Evolutionary conservation across 2,888 invertebrate genomes (phyloP).

Genomic region (Lasioglossum morio): DNA sequence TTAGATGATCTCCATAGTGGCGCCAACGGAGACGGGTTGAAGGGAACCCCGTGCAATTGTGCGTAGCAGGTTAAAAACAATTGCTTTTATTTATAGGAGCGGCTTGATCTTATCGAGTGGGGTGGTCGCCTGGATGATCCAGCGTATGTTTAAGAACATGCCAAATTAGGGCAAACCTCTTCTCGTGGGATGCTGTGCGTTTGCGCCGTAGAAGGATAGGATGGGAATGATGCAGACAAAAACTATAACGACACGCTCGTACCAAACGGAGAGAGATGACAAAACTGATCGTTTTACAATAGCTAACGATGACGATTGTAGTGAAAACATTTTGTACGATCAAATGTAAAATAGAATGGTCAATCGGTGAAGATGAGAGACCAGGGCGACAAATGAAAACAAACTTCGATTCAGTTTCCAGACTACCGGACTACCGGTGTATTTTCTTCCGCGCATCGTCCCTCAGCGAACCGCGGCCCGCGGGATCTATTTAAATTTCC

Average conservation of each 20-base stretch:
- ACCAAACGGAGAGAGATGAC: background rate
- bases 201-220: background rate
- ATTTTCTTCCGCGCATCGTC: background rate
- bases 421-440: background rate
- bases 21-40: background rate
- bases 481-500: constrained; percentile 66
- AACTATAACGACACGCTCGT: background rate
- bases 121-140: constrained; percentile 73
- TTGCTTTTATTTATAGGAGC: constrained; percentile 72
- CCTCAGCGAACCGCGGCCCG: constrained; percentile 20
- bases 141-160: constrained; percentile 41
- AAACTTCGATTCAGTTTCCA: constrained; percentile 10
- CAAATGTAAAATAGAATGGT: background rate
- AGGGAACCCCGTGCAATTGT: background rate
- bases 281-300: background rate
- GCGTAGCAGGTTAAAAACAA: background rate
- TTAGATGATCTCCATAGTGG: background rate
- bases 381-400: constrained; percentile 8
- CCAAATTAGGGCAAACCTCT: background rate
- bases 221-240: background rate
- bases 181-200: background rate
- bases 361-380: too few relatives aligned
- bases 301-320: background rate
- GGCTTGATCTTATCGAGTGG: constrained; percentile 73
- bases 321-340: background rate